phyloP scores from a whole-genome alignment of 2,888 invertebrate genomes.

The Alcis repandata region DNA sequence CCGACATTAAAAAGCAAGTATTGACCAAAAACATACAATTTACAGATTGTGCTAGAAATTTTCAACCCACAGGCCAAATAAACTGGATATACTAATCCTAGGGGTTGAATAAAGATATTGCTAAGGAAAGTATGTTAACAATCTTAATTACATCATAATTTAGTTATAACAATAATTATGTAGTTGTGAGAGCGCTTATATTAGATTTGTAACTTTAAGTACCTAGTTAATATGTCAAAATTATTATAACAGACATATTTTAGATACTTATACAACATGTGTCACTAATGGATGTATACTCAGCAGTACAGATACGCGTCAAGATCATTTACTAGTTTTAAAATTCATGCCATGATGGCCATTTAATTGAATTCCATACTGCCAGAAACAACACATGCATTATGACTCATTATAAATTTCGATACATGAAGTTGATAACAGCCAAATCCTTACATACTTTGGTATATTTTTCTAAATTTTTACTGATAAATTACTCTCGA shows the following conservation, averaged over 20 bases:
- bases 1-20: neutral
- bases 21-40: constrained; percentile 10
- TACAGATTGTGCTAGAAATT: constrained; percentile 15
- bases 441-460: constrained; percentile 67
- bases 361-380: constrained; percentile 28
- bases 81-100: constrained; percentile 10
- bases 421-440: constrained; percentile 60
- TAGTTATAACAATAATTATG: constrained; percentile 6
- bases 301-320: constrained; percentile 41
- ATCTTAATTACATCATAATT: constrained; percentile 11
- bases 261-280: constrained; percentile 47
- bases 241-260: constrained; percentile 20
- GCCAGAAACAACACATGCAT: constrained; percentile 25
- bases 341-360: constrained; percentile 9
- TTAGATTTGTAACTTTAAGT: constrained; percentile 40
- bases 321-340: constrained; percentile 24
- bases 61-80: constrained; percentile 9
- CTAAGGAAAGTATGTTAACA: constrained; percentile 9
- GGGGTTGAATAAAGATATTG: neutral
- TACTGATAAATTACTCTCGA: constrained; percentile 56
- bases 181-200: constrained; percentile 42
- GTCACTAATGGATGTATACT: constrained; percentile 44
- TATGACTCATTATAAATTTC: constrained; percentile 56
- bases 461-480: constrained; percentile 58
- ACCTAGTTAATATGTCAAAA: constrained; percentile 3